Conservation (phyloP, 2,113 vertebrate species). For the Picathartes gymnocephalus region DNA sequence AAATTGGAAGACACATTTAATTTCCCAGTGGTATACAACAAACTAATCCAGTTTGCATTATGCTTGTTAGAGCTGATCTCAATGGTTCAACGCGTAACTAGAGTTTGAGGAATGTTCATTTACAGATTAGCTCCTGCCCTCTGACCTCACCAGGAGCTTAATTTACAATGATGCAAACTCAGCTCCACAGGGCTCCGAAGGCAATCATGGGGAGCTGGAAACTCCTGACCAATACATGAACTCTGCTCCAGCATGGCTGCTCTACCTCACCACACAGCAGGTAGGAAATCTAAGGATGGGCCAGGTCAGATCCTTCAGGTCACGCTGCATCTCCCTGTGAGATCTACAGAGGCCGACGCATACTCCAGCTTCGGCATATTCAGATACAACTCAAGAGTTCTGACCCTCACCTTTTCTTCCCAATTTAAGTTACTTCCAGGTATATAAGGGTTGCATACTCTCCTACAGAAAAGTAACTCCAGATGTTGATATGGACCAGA, state of each 20-base stretch:
- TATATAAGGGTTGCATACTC: fast-evolving
- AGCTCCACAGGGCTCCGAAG: neutral
- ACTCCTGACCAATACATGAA: neutral
- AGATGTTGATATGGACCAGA: neutral
- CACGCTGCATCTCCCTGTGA: fast-evolving
- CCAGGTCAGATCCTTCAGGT: neutral
- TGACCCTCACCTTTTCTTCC: neutral
- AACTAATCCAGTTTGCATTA: constrained; percentile 54
- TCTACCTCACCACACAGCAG: neutral
- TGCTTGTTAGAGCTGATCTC: constrained; percentile 76
- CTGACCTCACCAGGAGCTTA: constrained; percentile 67
- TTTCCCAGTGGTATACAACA: constrained; percentile 65
- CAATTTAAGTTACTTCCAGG: fast-evolving
- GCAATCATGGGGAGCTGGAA: neutral
- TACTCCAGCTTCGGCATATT: fast-evolving
- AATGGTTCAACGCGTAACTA: constrained; percentile 57
- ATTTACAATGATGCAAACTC: constrained; percentile 25
- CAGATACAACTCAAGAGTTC: neutral
- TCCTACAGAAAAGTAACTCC: neutral
- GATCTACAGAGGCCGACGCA: fast-evolving
- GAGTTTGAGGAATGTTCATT: constrained; percentile 57
- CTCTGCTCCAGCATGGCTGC: neutral
- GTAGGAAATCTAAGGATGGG: neutral
- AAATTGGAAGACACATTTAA: constrained; percentile 71
- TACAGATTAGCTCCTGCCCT: constrained; percentile 69